These are phyloP conservation scores for Ifrita kowaldi DNA, from an alignment of 2,113 vertebrate genomes.

Conservation along the genomic window DNA sequence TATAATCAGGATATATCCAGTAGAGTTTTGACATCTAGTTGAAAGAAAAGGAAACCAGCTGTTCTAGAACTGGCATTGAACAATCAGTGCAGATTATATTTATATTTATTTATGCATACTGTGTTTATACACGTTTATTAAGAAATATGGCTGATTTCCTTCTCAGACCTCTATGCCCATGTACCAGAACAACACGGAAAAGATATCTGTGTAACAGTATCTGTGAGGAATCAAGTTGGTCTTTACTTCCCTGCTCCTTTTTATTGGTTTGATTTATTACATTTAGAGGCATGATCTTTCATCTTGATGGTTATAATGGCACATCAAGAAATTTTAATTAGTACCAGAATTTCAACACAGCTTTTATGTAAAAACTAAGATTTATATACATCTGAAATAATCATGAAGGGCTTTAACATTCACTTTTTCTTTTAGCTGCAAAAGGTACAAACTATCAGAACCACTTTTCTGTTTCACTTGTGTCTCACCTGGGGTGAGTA, in stretches of 20 bases:
- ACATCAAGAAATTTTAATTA: not conserved
- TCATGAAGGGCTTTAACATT: not conserved
- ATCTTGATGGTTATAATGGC: not conserved
- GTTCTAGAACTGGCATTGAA: not conserved
- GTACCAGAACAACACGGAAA: not conserved
- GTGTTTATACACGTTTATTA: not conserved
- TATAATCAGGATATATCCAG: not conserved
- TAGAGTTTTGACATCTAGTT: not conserved
- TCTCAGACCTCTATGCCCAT: not conserved
- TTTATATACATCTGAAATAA: not conserved
- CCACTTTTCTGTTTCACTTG: not conserved
- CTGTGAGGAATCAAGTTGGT: not conserved
- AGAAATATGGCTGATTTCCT: not conserved
- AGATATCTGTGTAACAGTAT: not conserved
- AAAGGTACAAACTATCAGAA: not conserved
- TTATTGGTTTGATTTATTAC: not conserved
- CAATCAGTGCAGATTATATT: not conserved
- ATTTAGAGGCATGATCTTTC: not conserved
- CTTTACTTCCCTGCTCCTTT: not conserved
- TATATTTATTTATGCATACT: not conserved
- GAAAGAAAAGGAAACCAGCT: not conserved
- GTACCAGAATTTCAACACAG: not conserved
- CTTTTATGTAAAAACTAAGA: not conserved
- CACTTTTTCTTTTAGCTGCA: not conserved
- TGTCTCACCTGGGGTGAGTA: fast-evolving